Conservation (phyloP, 2,797 vertebrate species). For the Amblyraja radiata region DNA sequence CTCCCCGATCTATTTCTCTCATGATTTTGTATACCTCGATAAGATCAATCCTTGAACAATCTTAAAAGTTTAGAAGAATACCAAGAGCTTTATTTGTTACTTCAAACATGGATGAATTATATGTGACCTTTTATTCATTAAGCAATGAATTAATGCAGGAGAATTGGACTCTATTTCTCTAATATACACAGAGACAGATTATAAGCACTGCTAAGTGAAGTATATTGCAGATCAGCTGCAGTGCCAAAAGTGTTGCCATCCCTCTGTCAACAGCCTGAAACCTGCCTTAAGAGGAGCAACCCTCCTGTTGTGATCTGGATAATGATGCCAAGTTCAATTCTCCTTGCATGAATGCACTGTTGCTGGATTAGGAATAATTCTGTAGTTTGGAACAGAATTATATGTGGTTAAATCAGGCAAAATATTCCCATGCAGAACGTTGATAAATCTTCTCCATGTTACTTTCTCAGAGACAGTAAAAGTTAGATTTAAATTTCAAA, state of each 20-base stretch:
- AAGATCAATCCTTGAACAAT: not conserved
- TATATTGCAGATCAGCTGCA: not conserved
- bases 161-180: constrained; percentile 1
- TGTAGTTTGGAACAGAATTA: not conserved
- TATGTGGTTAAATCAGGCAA: not conserved
- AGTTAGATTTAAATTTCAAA: not conserved
- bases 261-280: not conserved
- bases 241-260: not conserved
- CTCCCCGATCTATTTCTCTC: too few species aligned
- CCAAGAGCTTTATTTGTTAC: not conserved
- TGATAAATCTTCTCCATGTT: not conserved
- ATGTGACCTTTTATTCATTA: constrained; percentile 13
- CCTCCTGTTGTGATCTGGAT: not conserved
- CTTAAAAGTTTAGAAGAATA: not conserved
- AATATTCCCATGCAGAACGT: not conserved
- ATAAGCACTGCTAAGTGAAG: constrained; percentile 16
- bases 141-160: not conserved
- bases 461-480: constrained; percentile 1
- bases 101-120: constrained; percentile 13
- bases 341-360: not conserved
- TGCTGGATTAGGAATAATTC: constrained; percentile 11
- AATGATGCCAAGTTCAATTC: not conserved
- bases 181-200: not conserved
- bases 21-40: too few species aligned
- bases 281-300: not conserved